phyloP scores from a whole-genome alignment of 2,888 invertebrate species.

The Carcina quercana region DNA sequence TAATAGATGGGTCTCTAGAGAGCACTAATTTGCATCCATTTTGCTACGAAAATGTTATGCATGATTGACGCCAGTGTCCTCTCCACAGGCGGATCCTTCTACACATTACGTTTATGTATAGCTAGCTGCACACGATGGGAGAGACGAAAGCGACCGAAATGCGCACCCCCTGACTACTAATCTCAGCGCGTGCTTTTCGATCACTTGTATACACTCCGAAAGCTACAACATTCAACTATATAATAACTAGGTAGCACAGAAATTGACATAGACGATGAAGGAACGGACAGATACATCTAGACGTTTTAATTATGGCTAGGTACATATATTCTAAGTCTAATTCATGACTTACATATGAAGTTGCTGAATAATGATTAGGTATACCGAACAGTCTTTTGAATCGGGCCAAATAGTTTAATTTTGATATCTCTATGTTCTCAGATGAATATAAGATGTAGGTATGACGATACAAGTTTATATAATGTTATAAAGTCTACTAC shows the following conservation, averaged over 20 bases:
- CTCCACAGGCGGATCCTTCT: no score
- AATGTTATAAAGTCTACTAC: conserved; percentile 31
- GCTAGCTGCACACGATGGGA: conserved; percentile 10
- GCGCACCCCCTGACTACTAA: conserved; percentile 4
- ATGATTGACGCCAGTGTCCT: no score
- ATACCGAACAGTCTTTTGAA: conserved; percentile 81
- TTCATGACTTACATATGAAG: conserved; percentile 47
- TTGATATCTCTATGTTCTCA: conserved; percentile 64
- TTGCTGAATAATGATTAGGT: conserved; percentile 70
- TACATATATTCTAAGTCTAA: conserved; percentile 56
- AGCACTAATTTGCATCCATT: no score
- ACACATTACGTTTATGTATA: no score
- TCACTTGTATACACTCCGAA: no score
- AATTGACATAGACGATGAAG: conserved; percentile 51
- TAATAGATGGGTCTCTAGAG: no score
- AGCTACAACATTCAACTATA: conserved; percentile 42
- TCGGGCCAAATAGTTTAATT: conserved; percentile 78
- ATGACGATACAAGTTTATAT: conserved; percentile 43
- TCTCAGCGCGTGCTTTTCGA: background rate
- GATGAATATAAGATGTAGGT: conserved; percentile 55
- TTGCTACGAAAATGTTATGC: no score
- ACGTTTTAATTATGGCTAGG: conserved; percentile 36
- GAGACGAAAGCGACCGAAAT: conserved; percentile 11
- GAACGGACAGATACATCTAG: conserved; percentile 37
- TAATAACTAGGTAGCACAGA: conserved; percentile 39